Evolutionary conservation across 2,113 vertebrate genomes (phyloP), one percentile per base, ranked within the genome.

Genomic region (Sturnira hondurensis): DNA sequence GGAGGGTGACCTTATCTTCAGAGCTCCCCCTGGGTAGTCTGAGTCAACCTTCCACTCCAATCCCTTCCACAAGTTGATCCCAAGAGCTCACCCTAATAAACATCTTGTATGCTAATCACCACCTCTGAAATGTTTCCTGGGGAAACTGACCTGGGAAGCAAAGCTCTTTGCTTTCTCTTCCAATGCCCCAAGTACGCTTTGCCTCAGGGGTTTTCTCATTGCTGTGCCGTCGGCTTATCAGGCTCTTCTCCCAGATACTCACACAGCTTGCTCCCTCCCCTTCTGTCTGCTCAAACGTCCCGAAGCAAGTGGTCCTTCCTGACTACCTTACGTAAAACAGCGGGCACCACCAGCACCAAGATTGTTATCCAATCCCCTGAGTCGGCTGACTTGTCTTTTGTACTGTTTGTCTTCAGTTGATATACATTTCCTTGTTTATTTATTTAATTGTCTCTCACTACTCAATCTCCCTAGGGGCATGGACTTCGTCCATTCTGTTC

Each of bases 101-200:
- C 70, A 31, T 19, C 56, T 4, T 0, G 2, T 50, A 7, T 38
- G 36, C 45, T 22, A 12, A n/a, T 7, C 7, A 0, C 36, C 50
- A 43, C 28, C 65, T 68, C 45, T 50, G 65, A 78, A 2, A 16
- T 61, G 9, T 19, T 73, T 50, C 47, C 71, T 43, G 82, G 81
- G 54, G 28, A 58, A 45, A 28, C 28, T 2, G 9, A 84, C 50
- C 58, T 47, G 16, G 10, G 82, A 90, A 54, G 38, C 78, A 6
- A 19, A 70, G 26, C 36, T 73, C 63, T 86, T 67, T 67, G 63
- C 71, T 50, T 1, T 20, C 20, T 56, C 7, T 36, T 71, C 14
- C 0, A 38, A 45, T 3, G 12, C 7, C 14, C 28, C 50, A 73
- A 22, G 63, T n/a, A 43, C 50, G 3, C 52, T 31, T 41, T 36